Percentiles rank a stretch among this genome's conserved stretches.
phyloP scores from a whole-genome alignment of 2,888 invertebrate genomes.

The Aricia artaxerxes region DNA sequence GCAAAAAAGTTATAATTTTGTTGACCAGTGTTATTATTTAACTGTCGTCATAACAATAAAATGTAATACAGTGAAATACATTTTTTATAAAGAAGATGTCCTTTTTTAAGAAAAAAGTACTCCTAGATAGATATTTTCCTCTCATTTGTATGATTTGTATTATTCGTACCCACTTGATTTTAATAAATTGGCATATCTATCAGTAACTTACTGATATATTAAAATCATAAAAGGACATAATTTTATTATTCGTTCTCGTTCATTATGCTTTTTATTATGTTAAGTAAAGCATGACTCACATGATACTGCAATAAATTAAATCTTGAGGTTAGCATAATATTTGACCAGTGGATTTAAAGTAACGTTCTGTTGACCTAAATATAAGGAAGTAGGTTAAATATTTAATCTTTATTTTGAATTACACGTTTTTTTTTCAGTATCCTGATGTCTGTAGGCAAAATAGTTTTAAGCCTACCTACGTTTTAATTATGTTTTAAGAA shows the following conservation, averaged over 20 bases:
- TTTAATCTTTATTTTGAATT: background rate
- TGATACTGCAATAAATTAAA: slow-evolving; percentile 42
- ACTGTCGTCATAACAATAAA: too few species aligned
- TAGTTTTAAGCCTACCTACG: too few species aligned
- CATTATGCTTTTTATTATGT: slow-evolving; percentile 50
- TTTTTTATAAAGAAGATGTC: too few species aligned
- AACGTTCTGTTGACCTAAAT: slow-evolving; percentile 34
- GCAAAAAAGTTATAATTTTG: too few species aligned
- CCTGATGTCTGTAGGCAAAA: background rate
- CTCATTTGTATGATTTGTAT: too few species aligned
- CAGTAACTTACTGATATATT: background rate
- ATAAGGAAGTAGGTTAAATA: slow-evolving; percentile 12
- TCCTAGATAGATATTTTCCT: too few species aligned
- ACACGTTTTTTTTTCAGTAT: background rate
- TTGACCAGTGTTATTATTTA: too few species aligned
- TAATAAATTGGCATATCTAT: background rate
- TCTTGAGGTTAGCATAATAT: slow-evolving; percentile 53
- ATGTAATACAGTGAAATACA: too few species aligned
- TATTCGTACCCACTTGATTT: too few species aligned
- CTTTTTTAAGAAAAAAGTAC: too few species aligned
- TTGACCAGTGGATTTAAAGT: slow-evolving; percentile 50
- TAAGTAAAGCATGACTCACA: slow-evolving; percentile 57
- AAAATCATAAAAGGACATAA: slow-evolving; percentile 34
- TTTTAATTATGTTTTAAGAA: too few species aligned
- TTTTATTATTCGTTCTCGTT: slow-evolving; percentile 47